Conservation (phyloP, 23 tunicate genomes). For the Botrylloides violaceus region DNA sequence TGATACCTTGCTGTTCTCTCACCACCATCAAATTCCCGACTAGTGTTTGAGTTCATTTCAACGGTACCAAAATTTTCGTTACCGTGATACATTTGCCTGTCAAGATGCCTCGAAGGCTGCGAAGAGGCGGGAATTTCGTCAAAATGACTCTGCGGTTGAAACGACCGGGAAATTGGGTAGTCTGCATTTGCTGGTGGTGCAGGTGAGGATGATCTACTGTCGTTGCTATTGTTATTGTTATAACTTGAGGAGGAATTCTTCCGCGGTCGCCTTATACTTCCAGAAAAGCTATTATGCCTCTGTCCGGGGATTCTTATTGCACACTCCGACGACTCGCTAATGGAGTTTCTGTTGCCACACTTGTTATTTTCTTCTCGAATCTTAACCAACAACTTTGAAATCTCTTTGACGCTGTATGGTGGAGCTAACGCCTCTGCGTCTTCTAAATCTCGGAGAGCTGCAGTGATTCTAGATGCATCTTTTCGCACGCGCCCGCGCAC, state of each 20-base stretch:
- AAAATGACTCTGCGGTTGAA: constrained; percentile 24
- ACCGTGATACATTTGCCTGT: constrained; percentile 4
- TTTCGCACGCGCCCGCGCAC: constrained; percentile 82
- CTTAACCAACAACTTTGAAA: constrained; percentile 40
- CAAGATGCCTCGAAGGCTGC: constrained; percentile 15
- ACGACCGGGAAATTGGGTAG: constrained; percentile 33
- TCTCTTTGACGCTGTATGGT: constrained; percentile 55
- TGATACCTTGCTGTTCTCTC: background rate
- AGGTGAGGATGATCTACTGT: constrained; percentile 39
- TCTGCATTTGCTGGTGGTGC: constrained; percentile 28
- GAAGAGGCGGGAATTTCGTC: background rate
- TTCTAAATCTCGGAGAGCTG: constrained; percentile 64
- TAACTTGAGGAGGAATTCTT: constrained; percentile 70
- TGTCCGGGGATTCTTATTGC: constrained; percentile 13
- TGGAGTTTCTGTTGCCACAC: constrained; percentile 34
- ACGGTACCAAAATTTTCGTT: background rate
- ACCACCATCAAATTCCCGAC: background rate
- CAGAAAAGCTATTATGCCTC: constrained; percentile 21
- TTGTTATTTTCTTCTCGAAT: constrained; percentile 62
- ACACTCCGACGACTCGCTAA: constrained; percentile 17
- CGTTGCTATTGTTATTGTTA: constrained; percentile 48
- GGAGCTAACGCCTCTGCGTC: constrained; percentile 79
- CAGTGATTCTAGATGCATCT: constrained; percentile 35
- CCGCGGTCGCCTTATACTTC: constrained; percentile 53
- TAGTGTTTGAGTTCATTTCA: background rate